phyloP scores from a whole-genome alignment of 2,888 invertebrate species.

The Himalopsyche tibetana region DNA sequence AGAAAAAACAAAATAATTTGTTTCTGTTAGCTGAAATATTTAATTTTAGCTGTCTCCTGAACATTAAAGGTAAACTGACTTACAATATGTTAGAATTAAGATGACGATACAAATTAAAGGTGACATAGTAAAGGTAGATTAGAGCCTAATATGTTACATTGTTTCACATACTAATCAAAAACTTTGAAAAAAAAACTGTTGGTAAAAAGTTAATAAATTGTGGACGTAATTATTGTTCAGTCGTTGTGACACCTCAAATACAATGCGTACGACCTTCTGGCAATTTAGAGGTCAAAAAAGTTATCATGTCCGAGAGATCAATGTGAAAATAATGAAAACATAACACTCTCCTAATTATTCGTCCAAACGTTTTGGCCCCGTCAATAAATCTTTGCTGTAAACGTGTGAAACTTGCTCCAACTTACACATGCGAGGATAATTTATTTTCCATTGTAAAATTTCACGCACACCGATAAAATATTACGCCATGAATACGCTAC shows the following conservation, averaged over 20 bases:
- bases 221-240: not conserved
- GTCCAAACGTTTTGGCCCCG: slow-evolving; percentile 32
- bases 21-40: no score
- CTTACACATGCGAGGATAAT: slow-evolving; percentile 50
- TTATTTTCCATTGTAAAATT: slow-evolving; percentile 55
- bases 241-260: slow-evolving; percentile 45
- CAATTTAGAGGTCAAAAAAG: slow-evolving; percentile 5
- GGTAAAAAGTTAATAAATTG: not conserved
- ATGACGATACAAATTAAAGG: no score
- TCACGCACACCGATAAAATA: slow-evolving; percentile 45
- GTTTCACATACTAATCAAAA: no score
- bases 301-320: slow-evolving; percentile 22
- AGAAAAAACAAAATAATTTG: no score
- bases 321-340: slow-evolving; percentile 30
- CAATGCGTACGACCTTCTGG: not conserved
- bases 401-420: slow-evolving; percentile 26
- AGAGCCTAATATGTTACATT: no score
- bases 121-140: no score
- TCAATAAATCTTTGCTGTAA: slow-evolving; percentile 8
- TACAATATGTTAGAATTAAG: no score
- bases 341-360: slow-evolving; percentile 34
- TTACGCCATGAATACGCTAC: not conserved
- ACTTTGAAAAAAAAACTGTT: not conserved
- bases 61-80: no score
- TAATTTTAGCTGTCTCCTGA: no score